A percentile compares a stretch with the other conserved stretches of the same genome.
Evolutionary conservation across 2,113 vertebrate species (phyloP).

Genomic region (Lepidiolamprologus cunningtoni): DNA sequence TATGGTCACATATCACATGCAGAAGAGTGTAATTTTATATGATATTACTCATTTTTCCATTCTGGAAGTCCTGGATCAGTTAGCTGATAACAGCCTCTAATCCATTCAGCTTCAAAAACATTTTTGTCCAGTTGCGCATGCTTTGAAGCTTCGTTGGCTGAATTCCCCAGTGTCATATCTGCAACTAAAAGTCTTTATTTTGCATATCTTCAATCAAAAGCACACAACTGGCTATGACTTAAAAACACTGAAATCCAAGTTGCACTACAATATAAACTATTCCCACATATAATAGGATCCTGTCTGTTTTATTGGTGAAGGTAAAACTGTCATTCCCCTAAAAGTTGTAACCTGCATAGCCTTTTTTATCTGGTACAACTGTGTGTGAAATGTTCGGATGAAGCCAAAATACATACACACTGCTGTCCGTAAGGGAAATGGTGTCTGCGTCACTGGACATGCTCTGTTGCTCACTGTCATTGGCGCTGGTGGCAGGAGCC

Average conservation of each 20-base stretch:
- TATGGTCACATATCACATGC: conserved; percentile 2
- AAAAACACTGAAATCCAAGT: conserved; percentile 4
- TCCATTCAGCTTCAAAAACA: conserved; percentile 76
- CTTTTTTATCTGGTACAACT: not conserved
- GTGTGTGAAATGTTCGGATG: not conserved
- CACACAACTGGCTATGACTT: not conserved
- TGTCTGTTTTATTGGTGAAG: not conserved
- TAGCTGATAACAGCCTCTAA: conserved; percentile 75
- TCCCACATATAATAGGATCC: not conserved
- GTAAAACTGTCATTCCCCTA: not conserved
- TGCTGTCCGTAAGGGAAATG: conserved; percentile 92
- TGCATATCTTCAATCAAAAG: conserved; percentile 1
- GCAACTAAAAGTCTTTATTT: conserved; percentile 62
- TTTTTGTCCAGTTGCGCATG: conserved; percentile 67
- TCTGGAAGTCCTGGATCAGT: conserved; percentile 63
- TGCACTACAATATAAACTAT: not conserved
- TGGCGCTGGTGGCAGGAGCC: conserved; percentile 90
- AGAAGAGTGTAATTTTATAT: conserved; percentile 33
- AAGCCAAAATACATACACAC: conserved; percentile 71
- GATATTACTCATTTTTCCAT: conserved; percentile 57
- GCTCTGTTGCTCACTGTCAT: conserved; percentile 97
- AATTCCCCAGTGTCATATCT: conserved; percentile 68
- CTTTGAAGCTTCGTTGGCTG: conserved; percentile 76
- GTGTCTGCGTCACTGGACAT: conserved; percentile 97
- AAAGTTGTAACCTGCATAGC: not conserved